Conservation (phyloP, 2,797 vertebrate genomes). For the Staurois parvus region DNA sequence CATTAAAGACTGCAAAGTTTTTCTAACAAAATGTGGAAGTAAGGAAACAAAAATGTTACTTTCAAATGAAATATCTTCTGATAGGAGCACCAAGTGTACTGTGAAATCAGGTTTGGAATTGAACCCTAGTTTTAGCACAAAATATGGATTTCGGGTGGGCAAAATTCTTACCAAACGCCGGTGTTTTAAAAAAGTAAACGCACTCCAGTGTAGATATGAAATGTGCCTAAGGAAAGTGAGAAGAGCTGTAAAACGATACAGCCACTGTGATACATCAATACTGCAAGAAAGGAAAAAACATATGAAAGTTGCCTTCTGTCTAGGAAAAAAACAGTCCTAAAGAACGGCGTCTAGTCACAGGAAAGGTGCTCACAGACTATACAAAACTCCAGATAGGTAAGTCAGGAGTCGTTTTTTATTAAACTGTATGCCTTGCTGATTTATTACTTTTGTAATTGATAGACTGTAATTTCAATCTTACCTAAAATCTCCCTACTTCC, state of each 20-base stretch:
- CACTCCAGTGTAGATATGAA: constrained; percentile 64
- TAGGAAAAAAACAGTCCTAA: constrained; percentile 69
- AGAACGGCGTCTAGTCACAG: constrained; percentile 74
- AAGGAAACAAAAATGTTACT: constrained; percentile 81
- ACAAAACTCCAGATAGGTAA: constrained; percentile 94
- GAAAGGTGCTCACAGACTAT: constrained; percentile 80
- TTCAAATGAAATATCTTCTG: constrained; percentile 68
- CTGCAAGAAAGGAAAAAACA: constrained; percentile 76
- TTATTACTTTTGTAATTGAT: neutral
- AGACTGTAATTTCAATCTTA: neutral
- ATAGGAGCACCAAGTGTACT: constrained; percentile 66
- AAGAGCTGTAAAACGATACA: constrained; percentile 66
- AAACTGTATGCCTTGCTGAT: neutral
- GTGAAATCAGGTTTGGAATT: constrained; percentile 72
- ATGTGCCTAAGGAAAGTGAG: constrained; percentile 69
- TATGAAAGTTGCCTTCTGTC: constrained; percentile 64
- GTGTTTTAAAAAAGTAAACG: constrained; percentile 62
- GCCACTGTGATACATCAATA: constrained; percentile 67
- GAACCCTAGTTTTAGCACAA: constrained; percentile 66
- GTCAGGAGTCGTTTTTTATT: constrained; percentile 61
- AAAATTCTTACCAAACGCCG: neutral
- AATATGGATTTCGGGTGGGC: constrained; percentile 64
- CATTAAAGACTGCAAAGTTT: constrained; percentile 94
- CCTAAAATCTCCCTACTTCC: no score
- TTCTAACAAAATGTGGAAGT: constrained; percentile 92